Evolutionary conservation across 2,113 vertebrate species (phyloP).

Genomic region (Thamnaconus septentrionalis): DNA sequence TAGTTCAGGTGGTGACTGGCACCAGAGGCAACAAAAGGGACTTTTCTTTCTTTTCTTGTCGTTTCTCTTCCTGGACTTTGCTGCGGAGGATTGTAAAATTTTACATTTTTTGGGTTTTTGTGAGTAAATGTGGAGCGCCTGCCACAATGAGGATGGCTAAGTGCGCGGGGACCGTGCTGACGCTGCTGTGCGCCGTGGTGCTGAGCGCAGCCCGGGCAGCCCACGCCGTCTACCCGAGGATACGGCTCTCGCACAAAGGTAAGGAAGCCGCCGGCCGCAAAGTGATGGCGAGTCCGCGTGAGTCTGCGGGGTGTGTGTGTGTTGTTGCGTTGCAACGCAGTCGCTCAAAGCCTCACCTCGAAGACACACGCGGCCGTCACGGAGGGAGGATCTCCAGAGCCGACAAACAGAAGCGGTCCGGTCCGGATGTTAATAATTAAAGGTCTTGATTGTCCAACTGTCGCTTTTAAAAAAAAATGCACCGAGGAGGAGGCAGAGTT

Average conservation of each 20-base stretch:
- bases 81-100: constrained; percentile 13
- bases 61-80: constrained; percentile 1
- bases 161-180: constrained; percentile 38
- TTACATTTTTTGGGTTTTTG: constrained; percentile 23
- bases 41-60: background rate
- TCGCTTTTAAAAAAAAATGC: too few relatives aligned
- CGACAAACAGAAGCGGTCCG: too few relatives aligned
- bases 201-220: constrained; percentile 40
- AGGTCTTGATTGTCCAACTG: too few relatives aligned
- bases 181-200: constrained; percentile 53
- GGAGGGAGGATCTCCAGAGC: too few relatives aligned
- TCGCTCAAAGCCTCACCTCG: background rate
- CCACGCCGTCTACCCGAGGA: constrained; percentile 63
- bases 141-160: constrained; percentile 49
- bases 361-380: background rate
- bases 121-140: constrained; percentile 15
- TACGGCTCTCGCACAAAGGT: constrained; percentile 72
- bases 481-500: too few relatives aligned
- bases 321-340: constrained; percentile 1
- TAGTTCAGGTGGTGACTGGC: constrained; percentile 16
- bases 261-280: constrained; percentile 11
- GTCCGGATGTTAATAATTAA: too few relatives aligned
- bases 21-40: constrained; percentile 23
- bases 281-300: too few relatives aligned
- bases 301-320: background rate